A percentile compares a stretch with the other conserved stretches of the same genome.
These are phyloP conservation scores for Xylocopa sonorina DNA, from an alignment of 1,140 invertebrate genomes.

Conservation along the genomic window DNA sequence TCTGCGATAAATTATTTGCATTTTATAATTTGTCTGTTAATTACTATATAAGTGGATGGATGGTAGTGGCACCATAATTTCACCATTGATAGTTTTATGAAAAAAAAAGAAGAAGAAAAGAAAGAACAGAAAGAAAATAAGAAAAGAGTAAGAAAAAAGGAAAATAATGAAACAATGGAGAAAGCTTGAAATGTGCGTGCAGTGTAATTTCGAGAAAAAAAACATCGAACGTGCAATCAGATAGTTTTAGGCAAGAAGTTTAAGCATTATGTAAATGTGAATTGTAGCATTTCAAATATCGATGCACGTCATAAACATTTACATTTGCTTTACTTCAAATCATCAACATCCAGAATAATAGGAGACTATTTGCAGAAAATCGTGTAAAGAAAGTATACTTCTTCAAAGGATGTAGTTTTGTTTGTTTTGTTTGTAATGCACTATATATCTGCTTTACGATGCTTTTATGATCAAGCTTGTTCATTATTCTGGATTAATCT, in stretches of 20 bases:
- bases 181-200: neutral
- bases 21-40: neutral
- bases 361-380: constrained; percentile 53
- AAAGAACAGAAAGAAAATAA: neutral
- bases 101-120: neutral
- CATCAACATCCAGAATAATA: constrained; percentile 79
- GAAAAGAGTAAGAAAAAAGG: neutral
- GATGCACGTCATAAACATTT: constrained; percentile 58
- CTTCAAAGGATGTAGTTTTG: constrained; percentile 60
- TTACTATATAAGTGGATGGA: constrained; percentile 35
- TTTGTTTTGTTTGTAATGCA: constrained; percentile 67
- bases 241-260: constrained; percentile 71
- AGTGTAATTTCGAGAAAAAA: constrained; percentile 31
- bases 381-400: constrained; percentile 44
- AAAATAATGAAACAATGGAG: too few relatives aligned
- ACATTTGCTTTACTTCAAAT: constrained; percentile 68
- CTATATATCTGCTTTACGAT: constrained; percentile 55
- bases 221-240: constrained; percentile 73
- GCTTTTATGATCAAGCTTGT: constrained; percentile 64
- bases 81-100: constrained; percentile 14
- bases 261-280: constrained; percentile 71
- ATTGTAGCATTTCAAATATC: constrained; percentile 24
- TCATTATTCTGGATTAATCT: constrained; percentile 81
- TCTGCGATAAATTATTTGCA: neutral
- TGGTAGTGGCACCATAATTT: constrained; percentile 59